Evolutionary conservation across 92 coral and sea anemone species (phyloP).

Genomic region (Epizoanthus illoricatus): DNA sequence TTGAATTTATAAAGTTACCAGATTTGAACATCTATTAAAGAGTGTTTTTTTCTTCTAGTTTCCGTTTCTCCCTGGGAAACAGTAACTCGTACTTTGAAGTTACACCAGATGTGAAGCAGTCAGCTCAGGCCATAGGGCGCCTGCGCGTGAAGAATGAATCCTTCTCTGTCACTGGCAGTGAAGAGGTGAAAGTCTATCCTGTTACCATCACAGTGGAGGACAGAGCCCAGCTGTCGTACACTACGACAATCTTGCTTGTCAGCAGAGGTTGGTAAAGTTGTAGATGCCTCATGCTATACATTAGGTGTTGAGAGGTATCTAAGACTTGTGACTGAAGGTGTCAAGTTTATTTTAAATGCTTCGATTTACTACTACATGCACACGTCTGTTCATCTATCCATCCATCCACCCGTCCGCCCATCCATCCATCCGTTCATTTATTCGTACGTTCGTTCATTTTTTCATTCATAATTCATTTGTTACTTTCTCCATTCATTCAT

Average conservation of each 20-base stretch:
- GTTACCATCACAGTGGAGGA: conserved; percentile 37
- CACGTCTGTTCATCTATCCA: too few relatives aligned
- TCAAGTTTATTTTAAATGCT: too few relatives aligned
- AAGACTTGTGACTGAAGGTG: too few relatives aligned
- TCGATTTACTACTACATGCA: too few relatives aligned
- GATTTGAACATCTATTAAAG: too few relatives aligned
- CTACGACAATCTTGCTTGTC: conserved; percentile 31
- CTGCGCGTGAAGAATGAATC: conserved; percentile 18
- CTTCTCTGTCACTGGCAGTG: neutral
- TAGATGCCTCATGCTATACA: neutral
- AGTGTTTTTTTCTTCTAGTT: neutral
- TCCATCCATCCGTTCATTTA: too few relatives aligned
- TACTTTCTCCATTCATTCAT: too few relatives aligned
- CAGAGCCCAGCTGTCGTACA: conserved; percentile 5
- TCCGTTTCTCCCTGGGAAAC: conserved; percentile 15
- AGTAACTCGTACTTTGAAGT: conserved; percentile 18
- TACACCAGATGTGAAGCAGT: neutral
- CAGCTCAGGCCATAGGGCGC: conserved; percentile 3
- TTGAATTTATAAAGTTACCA: too few relatives aligned
- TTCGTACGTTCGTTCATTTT: too few relatives aligned
- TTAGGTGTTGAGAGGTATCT: neutral
- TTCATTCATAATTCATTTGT: neutral
- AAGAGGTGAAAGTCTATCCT: conserved; percentile 28
- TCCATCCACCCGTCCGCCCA: too few relatives aligned
- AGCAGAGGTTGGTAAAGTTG: conserved; percentile 8